These are phyloP conservation scores for Lates calcarifer DNA, from an alignment of 2,113 vertebrate species.

Conservation along the genomic window DNA sequence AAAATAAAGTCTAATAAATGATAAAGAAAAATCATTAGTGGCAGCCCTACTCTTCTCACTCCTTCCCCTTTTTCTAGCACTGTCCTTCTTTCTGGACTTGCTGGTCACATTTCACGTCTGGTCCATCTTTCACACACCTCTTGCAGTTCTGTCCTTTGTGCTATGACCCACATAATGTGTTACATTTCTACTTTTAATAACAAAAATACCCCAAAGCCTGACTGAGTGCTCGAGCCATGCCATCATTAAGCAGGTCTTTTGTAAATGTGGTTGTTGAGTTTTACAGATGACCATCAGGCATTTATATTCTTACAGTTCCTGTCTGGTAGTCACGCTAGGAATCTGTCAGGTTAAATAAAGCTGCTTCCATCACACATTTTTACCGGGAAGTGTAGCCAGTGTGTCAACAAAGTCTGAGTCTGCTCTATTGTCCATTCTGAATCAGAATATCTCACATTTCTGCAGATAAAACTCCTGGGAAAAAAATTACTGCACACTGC, in stretches of 20 bases:
- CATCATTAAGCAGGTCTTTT: constrained; percentile 1
- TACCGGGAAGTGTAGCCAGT: background rate
- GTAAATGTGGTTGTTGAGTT: no score
- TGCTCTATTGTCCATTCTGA: background rate
- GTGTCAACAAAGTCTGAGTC: constrained; percentile 5
- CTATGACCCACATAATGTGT: background rate
- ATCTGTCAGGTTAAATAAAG: constrained; percentile 16
- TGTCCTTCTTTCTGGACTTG: no score
- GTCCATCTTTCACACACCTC: no score
- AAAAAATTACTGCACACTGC: background rate
- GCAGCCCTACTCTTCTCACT: no score
- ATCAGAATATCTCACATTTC: background rate
- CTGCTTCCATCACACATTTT: background rate
- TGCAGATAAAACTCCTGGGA: background rate
- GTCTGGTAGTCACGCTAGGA: constrained; percentile 8
- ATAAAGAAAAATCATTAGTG: no score
- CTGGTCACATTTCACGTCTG: no score
- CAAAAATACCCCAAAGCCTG: background rate
- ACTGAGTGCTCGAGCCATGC: background rate
- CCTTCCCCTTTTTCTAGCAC: no score
- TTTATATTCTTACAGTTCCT: constrained; percentile 10
- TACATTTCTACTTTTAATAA: background rate
- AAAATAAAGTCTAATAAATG: no score
- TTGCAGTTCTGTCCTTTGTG: background rate
- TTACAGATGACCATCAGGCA: constrained; percentile 1